Base-by-base conservation (phyloP, 2,797 vertebrate genomes). In the Amblyopsis hoosieri region DNA sequence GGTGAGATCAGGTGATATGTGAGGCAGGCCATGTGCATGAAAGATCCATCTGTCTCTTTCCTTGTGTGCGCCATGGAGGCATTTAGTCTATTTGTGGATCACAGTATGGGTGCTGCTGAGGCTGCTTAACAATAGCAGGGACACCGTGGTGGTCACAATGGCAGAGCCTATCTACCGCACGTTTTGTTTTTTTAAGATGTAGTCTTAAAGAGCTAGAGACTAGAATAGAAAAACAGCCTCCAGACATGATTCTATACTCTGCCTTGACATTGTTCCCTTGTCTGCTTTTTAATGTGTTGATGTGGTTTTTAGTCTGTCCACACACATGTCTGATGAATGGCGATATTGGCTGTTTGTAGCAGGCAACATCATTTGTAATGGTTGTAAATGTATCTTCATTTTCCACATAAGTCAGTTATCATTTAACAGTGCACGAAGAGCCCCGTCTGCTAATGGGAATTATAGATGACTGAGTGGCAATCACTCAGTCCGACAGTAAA, bases 1-100 rank as follows among this genome's bases (percentile, higher is more conserved):
- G 14, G 7, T 56, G 8, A 15, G 54, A 42, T 29, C n/a, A 45
- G n/a, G 54, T 37, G 53, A 54, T 29, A 29, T 45, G 42, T 47
- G 13, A 47, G 57, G 45, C 11, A 6, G 15, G 57, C 6, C 58
- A 61, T 33, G 62, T 54, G 54, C 54, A 45, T 66, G 56, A 8
- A 51, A 13, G 54, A 58, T 78, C 78, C 78, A 81, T 75, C 74
- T 80, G 78, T 80, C 58, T 54, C 58, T 49, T 55, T 52, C 48
- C 52, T 67, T 55, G 12, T 66, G 58, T 63, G 62, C 60, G 42
- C 58, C 54, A 3, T 53, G 3, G 71, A 74, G 60, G 46, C 62
- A 62, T 60, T 68, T 11, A 2, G 48, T 66, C 75, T 81, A 80
- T 84, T 84, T 72, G 62, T 76, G 61, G 75, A 68, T 66, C 72